These are phyloP conservation scores for Xestia ashworthii DNA, from an alignment of 2,888 invertebrate species.

Conservation along the genomic window DNA sequence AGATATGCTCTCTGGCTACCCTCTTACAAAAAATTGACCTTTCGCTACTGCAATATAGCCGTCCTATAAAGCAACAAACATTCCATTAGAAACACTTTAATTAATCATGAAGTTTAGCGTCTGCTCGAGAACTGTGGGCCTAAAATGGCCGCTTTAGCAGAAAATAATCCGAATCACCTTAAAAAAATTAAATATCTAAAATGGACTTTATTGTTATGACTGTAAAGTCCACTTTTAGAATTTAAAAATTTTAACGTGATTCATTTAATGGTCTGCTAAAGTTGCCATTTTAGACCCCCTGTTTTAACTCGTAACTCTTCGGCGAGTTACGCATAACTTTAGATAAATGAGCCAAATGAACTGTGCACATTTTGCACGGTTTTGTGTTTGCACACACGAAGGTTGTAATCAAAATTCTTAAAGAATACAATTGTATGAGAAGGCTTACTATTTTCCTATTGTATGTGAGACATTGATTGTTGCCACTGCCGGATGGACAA, in stretches of 20 bases:
- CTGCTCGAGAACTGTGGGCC: constrained; percentile 28
- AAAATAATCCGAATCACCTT: no score
- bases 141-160: no score
- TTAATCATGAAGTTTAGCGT: constrained; percentile 24
- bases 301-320: neutral
- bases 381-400: neutral
- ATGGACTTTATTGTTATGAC: no score
- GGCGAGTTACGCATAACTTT: neutral
- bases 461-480: neutral
- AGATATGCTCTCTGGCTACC: no score
- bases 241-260: no score
- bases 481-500: neutral
- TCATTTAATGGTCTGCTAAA: no score
- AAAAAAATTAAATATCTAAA: no score
- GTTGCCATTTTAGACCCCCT: no score
- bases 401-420: neutral
- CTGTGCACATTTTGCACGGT: neutral
- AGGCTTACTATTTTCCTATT: neutral
- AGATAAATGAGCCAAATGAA: neutral
- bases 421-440: neutral
- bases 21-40: no score
- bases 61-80: constrained; percentile 16
- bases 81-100: constrained; percentile 19
- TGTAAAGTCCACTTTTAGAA: no score
- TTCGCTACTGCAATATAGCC: neutral